A percentile compares a stretch with the other conserved stretches of the same genome.
Conservation (phyloP, 2,113 vertebrate genomes). For the Vidua chalybeata region DNA sequence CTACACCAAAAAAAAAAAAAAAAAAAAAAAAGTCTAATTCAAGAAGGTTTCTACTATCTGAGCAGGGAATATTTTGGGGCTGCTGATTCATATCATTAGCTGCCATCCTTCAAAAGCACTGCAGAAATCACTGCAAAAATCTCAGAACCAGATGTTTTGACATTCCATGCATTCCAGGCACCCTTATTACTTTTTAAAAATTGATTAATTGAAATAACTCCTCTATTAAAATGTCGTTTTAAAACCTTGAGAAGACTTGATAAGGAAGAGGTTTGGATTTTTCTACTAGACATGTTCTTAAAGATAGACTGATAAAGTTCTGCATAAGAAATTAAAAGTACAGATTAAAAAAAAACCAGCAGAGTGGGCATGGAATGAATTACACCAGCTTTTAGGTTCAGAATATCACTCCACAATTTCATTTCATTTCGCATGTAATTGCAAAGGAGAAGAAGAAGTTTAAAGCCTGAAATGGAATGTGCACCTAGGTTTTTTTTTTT, state of each 20-base stretch:
- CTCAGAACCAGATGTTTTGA: not conserved
- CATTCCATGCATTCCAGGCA: not conserved
- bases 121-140: constrained; percentile 9
- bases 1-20: not conserved
- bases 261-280: constrained; percentile 8
- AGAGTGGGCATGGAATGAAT: constrained; percentile 2
- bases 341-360: not conserved
- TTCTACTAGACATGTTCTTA: not conserved
- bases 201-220: not conserved
- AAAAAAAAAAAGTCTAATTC: not conserved
- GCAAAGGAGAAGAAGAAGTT: not conserved
- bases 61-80: not conserved
- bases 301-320: not conserved
- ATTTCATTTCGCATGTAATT: not conserved
- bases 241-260: constrained; percentile 11
- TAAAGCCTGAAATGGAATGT: not conserved
- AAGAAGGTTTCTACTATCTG: not conserved
- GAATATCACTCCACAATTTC: not conserved
- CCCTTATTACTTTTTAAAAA: not conserved
- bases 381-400: not conserved
- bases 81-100: constrained; percentile 12
- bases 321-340: not conserved
- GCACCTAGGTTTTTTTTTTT: not conserved
- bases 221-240: not conserved
- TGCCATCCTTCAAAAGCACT: not conserved